phyloP scores from a whole-genome alignment of 2,113 vertebrate species.

The Tetraodon nigroviridis region DNA sequence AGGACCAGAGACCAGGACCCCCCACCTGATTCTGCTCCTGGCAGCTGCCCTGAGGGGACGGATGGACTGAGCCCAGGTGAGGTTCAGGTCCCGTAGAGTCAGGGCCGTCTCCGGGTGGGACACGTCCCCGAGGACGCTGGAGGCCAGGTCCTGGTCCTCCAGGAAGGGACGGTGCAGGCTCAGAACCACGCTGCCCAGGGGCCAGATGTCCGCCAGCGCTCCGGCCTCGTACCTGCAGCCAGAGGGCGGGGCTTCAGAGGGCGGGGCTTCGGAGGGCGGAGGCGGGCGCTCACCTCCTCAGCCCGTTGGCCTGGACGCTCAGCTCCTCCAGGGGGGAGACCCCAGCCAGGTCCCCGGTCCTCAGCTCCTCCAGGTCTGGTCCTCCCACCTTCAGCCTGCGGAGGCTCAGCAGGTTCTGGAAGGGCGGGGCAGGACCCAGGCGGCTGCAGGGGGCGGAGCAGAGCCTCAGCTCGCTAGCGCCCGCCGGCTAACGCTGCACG shows the following conservation, averaged over 20 bases:
- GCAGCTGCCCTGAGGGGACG: constrained; percentile 17
- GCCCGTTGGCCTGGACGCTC: constrained; percentile 43
- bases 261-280: rapidly evolving
- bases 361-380: constrained; percentile 38
- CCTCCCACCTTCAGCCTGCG: constrained; percentile 49
- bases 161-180: constrained; percentile 33
- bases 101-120: constrained; percentile 43
- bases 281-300: constrained; percentile 21
- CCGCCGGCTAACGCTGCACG: neutral
- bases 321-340: constrained; percentile 52
- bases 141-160: neutral
- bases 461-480: neutral
- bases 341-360: constrained; percentile 38
- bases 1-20: too few species aligned
- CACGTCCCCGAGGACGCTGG: constrained; percentile 38
- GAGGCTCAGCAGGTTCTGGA: constrained; percentile 28
- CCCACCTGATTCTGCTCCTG: constrained; percentile 43
- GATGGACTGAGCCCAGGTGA: constrained; percentile 10
- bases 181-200: constrained; percentile 38
- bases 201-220: constrained; percentile 41
- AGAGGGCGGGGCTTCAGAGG: neutral
- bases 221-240: constrained; percentile 49
- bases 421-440: constrained; percentile 16
- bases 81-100: constrained; percentile 35
- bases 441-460: constrained; percentile 14